Evolutionary conservation across 2,888 invertebrate genomes (phyloP).

Genomic region (Caenorhabditis doughertyi): DNA sequence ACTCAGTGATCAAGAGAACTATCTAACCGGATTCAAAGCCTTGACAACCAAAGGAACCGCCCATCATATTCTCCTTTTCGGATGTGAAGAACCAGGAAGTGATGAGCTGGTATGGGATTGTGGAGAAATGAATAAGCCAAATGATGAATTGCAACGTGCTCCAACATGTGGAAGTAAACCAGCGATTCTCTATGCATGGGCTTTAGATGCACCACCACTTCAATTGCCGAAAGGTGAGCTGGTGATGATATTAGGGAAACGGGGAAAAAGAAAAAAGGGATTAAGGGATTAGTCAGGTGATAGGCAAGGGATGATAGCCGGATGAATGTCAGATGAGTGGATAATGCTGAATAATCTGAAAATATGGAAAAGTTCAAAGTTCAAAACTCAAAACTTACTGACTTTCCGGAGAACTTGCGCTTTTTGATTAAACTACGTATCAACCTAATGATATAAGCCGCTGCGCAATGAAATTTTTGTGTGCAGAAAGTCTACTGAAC

Average conservation of each 20-base stretch:
- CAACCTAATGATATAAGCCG: no score
- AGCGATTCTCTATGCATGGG: slow-evolving; percentile 93
- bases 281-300: neutral
- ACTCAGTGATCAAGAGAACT: slow-evolving; percentile 90
- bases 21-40: slow-evolving; percentile 92
- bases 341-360: no score
- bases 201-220: slow-evolving; percentile 91
- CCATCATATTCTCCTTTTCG: slow-evolving; percentile 95
- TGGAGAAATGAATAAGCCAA: slow-evolving; percentile 90
- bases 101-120: slow-evolving; percentile 91
- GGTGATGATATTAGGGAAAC: neutral
- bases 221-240: slow-evolving; percentile 87
- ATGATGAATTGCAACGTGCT: slow-evolving; percentile 84
- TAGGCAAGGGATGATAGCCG: no score
- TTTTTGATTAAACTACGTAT: no score
- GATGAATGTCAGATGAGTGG: neutral
- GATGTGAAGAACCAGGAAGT: slow-evolving; percentile 90
- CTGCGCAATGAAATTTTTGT: no score
- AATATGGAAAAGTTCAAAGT: no score
- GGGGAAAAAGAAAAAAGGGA: neutral
- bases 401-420: no score
- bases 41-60: slow-evolving; percentile 93
- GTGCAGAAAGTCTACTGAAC: no score
- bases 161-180: slow-evolving; percentile 88
- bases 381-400: no score